Base-by-base conservation (phyloP, 2,113 vertebrate species). In the Dipodomys merriami region DNA sequence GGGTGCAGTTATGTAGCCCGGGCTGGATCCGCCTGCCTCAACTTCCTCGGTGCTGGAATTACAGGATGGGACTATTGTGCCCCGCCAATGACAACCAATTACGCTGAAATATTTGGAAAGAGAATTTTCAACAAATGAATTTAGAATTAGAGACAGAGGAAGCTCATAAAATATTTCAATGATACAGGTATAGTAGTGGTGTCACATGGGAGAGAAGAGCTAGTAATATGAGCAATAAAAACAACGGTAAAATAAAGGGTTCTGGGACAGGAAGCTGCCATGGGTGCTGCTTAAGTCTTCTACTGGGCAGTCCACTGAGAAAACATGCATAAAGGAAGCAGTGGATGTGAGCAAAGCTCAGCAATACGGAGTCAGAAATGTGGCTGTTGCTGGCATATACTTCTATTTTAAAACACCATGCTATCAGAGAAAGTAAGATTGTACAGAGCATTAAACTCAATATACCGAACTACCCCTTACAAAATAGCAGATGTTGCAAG, bases 371-470 rank as follows among this genome's bases (percentile, higher is more conserved):
- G 49, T 16, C 60, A 39, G 57, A 35, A 67, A n/a, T 15, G 33
- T 0, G 20, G 7, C 29, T 35, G 11, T 27, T n/a, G 15, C 27
- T 53, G 35, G 30, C 62, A 35, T n/a, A 29, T 10, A 10, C 2
- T 15, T 30, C 68, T 69, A 33, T 65, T 68, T 18, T 57, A 57
- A 57, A 57, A 57, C 16, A 82, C 22, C 44, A 30, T 6, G 25
- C 65, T 25, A 33, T 49, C 84, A 46, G n/a, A 89, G n/a, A 88
- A 88, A 27, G 74, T 71, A 92, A 74, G 46, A 81, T 49, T 83
- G 80, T 25, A 77, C 57, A 77, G 49, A 91, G 71, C 57, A 77
- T 86, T 86, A 90, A 46, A 84, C 19, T 49, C 60, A 93, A 71
- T 87, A 57, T 29, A 86, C 94, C 29, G 80, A 80, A 39, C 29